Conservation (phyloP, 1,140 invertebrate species). For the Diorhabda carinulata region DNA sequence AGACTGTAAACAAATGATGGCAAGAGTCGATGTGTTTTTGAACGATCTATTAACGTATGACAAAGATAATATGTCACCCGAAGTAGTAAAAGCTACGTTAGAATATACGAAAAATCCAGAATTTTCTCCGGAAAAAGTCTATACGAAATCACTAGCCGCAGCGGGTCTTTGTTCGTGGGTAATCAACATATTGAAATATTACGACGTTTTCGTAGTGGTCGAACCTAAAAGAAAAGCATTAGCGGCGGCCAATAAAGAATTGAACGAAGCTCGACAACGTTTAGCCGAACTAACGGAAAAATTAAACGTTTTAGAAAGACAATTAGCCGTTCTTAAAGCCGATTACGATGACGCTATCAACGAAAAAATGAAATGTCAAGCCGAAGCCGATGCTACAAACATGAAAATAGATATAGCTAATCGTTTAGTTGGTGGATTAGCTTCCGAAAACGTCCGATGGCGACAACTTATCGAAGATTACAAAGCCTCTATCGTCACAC, state of each 20-base stretch:
- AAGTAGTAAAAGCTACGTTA: slow-evolving; percentile 70
- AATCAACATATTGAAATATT: slow-evolving; percentile 88
- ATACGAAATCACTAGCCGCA: slow-evolving; percentile 83
- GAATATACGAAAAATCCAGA: slow-evolving; percentile 64
- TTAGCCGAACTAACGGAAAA: slow-evolving; percentile 54
- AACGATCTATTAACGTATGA: slow-evolving; percentile 83
- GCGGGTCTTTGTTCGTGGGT: slow-evolving; percentile 92
- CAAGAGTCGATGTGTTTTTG: slow-evolving; percentile 81
- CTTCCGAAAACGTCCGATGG: slow-evolving; percentile 83
- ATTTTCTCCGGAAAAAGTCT: slow-evolving; percentile 82
- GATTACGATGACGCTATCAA: slow-evolving; percentile 81
- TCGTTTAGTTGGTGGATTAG: slow-evolving; percentile 85
- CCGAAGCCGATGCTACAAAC: slow-evolving; percentile 78
- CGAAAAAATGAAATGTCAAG: slow-evolving; percentile 84
- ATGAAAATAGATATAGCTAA: slow-evolving; percentile 88
- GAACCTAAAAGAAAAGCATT: slow-evolving; percentile 81
- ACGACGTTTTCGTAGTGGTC: slow-evolving; percentile 88
- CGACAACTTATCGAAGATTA: slow-evolving; percentile 47
- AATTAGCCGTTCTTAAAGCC: slow-evolving; percentile 68
- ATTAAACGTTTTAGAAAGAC: slow-evolving; percentile 54
- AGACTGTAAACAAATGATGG: slow-evolving; percentile 81
- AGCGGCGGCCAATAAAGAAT: slow-evolving; percentile 77
- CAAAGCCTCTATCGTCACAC: slow-evolving; percentile 62
- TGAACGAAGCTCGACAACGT: slow-evolving; percentile 75
- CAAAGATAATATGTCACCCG: slow-evolving; percentile 90